Percentiles rank a stretch among this genome's conserved stretches.
Evolutionary conservation across 2,888 invertebrate genomes (phyloP).

Genomic region (Spisula solida): DNA sequence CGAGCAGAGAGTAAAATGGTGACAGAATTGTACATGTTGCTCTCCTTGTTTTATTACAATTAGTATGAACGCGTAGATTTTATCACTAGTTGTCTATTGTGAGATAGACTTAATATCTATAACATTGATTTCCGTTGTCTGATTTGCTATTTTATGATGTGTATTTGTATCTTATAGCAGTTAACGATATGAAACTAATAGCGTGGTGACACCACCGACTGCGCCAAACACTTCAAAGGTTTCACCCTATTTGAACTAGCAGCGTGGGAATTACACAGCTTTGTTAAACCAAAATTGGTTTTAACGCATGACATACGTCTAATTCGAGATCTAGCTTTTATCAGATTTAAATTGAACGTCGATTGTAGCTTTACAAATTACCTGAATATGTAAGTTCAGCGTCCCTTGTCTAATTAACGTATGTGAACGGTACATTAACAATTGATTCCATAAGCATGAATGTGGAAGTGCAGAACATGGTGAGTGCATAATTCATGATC

Average conservation of each 20-base stretch:
- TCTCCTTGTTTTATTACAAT: neutral
- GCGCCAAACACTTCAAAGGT: constrained; percentile 32
- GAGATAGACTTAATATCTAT: neutral
- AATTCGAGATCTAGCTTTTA: neutral
- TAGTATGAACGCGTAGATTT: neutral
- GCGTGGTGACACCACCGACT: constrained; percentile 20
- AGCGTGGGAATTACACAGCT: constrained; percentile 35
- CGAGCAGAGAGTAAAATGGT: neutral
- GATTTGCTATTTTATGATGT: constrained; percentile 32
- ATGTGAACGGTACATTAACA: neutral
- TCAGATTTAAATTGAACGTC: neutral
- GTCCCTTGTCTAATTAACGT: too few species aligned
- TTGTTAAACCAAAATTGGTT: constrained; percentile 45
- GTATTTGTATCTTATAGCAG: constrained; percentile 26
- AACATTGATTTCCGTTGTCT: constrained; percentile 44
- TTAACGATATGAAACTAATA: constrained; percentile 7
- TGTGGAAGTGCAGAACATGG: too few species aligned
- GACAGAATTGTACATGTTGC: neutral
- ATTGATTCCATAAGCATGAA: neutral
- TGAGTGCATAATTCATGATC: too few species aligned
- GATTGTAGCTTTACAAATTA: neutral
- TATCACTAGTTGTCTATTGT: neutral
- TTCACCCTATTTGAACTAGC: constrained; percentile 11
- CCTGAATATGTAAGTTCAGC: neutral
- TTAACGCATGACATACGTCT: constrained; percentile 13